Evolutionary conservation across 2,888 invertebrate species (phyloP).

Genomic region (Acanthacorydalis orientalis): DNA sequence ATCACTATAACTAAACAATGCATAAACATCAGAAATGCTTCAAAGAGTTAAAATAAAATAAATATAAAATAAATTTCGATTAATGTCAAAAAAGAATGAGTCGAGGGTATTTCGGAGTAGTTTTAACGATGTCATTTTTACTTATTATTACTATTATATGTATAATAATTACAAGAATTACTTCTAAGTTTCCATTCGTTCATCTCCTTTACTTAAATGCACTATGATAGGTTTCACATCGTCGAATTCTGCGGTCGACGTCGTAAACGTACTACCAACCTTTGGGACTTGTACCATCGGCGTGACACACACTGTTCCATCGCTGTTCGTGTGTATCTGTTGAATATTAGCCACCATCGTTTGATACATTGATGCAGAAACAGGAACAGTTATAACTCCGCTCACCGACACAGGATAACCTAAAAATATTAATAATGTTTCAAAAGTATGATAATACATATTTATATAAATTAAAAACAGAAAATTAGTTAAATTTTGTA

Average conservation of each 20-base stretch:
- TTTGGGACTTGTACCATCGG: constrained; percentile 66
- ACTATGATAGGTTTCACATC: neutral
- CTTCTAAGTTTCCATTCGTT: too few species aligned
- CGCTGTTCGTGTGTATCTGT: constrained; percentile 50
- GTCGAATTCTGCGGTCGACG: neutral
- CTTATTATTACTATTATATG: too few species aligned
- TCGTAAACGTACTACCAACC: constrained; percentile 13
- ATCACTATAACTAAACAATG: neutral
- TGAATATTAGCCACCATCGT: constrained; percentile 86
- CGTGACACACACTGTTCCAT: constrained; percentile 68
- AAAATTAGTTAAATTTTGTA: too few species aligned
- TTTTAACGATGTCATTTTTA: too few species aligned
- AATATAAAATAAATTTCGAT: too few species aligned
- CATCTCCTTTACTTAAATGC: too few species aligned
- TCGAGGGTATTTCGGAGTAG: too few species aligned
- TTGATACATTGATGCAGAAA: constrained; percentile 90
- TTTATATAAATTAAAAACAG: too few species aligned
- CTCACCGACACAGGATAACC: constrained; percentile 72
- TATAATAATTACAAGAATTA: too few species aligned
- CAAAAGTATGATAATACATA: too few species aligned
- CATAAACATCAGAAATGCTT: neutral
- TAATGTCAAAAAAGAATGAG: too few species aligned
- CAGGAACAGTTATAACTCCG: constrained; percentile 90
- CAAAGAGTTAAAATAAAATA: neutral
- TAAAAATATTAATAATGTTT: constrained; percentile 17